Evolutionary conservation across 2,888 invertebrate genomes (phyloP), one percentile per base, ranked within the genome.

Genomic region (Phania funesta): DNA sequence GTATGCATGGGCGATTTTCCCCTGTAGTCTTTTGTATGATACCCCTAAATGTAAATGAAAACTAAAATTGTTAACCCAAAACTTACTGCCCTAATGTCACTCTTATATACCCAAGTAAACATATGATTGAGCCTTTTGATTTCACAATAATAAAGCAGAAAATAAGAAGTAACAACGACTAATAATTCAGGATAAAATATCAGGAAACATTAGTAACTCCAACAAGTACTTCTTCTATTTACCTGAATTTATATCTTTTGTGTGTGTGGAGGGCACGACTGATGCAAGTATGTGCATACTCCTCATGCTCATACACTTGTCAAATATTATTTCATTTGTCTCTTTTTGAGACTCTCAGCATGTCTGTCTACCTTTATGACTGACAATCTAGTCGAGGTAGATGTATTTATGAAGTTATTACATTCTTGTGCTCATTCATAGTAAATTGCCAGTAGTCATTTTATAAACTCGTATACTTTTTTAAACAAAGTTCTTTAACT

Each of bases 131-230:
- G 22, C 24, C 56, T 13, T 54, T 74, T 52, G 22, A 32, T 64
- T 24, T 54, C 22, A 26, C 18, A 73, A 64, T 52, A 26, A 41
- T 16, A 73, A 73, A 26, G 58, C 38, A 65, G n/a, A 71, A 56
- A 50, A 11, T 50, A 35, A 35, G 41, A 60, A 35, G 9, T 41
- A 73, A 52, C 50, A 73, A 26, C 60, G 29, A 60, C 26, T 41
- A 50, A 60, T 50, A 62, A 73, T 44, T 44, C 54, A 44, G 64
- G 35, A 44, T 52, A 64, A 70, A 64, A 56, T 60, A 67, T 78
- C 74, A 78, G 82, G 74, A 82, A 78, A 75, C 74, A 78, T 82
- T 78, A 74, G 78, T 78, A 82, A 78, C 74, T 82, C 74, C 54
- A 65, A 74, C 74, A 74, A 74, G 44, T 65, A 56, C 46, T 46